Conservation (phyloP, 1,140 invertebrate genomes). For the Stenopsyche tienmushanensis region DNA sequence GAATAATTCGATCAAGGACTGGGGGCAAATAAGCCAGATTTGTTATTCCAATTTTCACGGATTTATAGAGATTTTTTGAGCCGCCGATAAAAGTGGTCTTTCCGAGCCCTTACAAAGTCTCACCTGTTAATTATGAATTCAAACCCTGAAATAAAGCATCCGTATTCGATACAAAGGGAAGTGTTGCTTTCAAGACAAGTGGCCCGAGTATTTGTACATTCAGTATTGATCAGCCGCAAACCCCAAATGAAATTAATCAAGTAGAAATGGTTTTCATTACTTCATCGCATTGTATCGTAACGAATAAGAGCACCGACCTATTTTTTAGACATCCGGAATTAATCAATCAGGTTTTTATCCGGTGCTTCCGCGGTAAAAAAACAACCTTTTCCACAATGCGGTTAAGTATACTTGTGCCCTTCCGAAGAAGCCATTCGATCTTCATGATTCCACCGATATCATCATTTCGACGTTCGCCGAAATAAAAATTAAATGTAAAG, state of each 20-base stretch:
- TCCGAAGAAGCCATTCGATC: not conserved
- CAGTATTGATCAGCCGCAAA: not conserved
- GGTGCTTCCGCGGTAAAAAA: too few relatives aligned
- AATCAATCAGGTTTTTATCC: conserved; percentile 10
- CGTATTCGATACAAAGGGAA: not conserved
- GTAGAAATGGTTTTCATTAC: conserved; percentile 24
- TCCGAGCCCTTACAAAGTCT: too few relatives aligned
- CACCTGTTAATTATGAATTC: not conserved
- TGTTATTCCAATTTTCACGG: too few relatives aligned
- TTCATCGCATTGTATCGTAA: conserved; percentile 14
- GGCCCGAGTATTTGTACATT: not conserved
- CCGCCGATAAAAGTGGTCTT: not conserved
- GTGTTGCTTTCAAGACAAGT: not conserved
- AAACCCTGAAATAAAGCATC: not conserved
- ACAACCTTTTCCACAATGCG: too few relatives aligned
- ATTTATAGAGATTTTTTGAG: not conserved
- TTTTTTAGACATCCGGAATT: conserved; percentile 2
- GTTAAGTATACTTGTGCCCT: too few relatives aligned
- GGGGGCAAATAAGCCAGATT: too few relatives aligned
- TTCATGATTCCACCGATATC: not conserved
- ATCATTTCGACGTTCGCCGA: too few relatives aligned
- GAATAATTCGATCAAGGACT: too few relatives aligned
- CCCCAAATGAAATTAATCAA: conserved; percentile 24
- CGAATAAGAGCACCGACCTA: not conserved
- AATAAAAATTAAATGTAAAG: too few relatives aligned